These are phyloP conservation scores for Arctia plantaginis DNA, from an alignment of 2,888 invertebrate species.

Conservation along the genomic window DNA sequence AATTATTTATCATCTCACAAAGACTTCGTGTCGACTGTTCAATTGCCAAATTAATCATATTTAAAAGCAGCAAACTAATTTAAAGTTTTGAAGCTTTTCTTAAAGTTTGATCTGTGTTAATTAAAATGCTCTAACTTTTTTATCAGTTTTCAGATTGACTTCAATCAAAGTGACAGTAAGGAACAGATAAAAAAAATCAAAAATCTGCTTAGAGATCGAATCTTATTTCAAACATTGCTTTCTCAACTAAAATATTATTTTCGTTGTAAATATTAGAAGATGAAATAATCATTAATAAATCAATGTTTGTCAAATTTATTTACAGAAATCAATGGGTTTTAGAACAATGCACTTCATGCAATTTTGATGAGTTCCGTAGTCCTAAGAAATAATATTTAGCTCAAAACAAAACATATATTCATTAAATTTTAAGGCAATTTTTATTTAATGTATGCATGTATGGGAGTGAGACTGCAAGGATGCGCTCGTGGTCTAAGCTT, in stretches of 20 bases:
- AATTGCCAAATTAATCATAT: slow-evolving; percentile 1
- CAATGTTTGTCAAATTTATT: no score
- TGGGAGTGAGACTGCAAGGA: no score
- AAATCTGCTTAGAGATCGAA: not conserved
- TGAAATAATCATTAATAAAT: not conserved
- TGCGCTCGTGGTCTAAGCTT: no score
- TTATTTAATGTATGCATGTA: no score
- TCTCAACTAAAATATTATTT: not conserved
- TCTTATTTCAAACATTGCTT: not conserved
- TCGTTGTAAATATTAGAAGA: not conserved
- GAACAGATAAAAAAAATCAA: not conserved
- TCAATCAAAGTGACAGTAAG: not conserved
- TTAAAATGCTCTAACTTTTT: not conserved
- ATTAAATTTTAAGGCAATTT: no score
- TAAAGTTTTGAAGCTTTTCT: not conserved
- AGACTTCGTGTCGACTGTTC: not conserved
- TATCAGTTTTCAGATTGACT: not conserved
- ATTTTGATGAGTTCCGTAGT: not conserved
- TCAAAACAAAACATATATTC: no score
- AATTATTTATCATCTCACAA: not conserved
- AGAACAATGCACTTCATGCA: not conserved
- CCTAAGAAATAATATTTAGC: not conserved
- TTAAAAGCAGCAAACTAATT: not conserved
- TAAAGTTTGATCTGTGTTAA: not conserved
- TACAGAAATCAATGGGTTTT: not conserved